Conservation (phyloP, 2,113 vertebrate species). For the Glaucidium brasilianum region DNA sequence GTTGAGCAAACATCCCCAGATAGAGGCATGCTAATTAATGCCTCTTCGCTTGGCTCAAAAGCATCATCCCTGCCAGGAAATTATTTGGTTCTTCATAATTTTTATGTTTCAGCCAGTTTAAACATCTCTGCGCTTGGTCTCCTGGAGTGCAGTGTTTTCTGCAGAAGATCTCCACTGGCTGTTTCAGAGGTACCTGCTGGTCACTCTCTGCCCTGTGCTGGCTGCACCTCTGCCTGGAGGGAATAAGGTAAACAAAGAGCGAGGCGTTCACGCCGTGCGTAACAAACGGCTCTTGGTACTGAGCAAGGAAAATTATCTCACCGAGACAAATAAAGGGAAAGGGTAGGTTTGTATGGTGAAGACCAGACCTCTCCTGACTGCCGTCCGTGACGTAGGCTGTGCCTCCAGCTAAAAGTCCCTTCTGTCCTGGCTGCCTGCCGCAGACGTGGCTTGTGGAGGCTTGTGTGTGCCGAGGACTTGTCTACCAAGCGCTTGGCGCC, state of each 20-base stretch:
- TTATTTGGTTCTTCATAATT: neutral
- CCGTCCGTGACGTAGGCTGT: conserved; percentile 57
- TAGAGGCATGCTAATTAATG: neutral
- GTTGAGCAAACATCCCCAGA: neutral
- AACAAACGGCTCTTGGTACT: conserved; percentile 79
- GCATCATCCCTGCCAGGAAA: neutral
- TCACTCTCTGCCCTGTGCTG: fast-evolving
- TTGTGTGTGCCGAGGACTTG: neutral
- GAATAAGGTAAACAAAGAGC: conserved; percentile 72
- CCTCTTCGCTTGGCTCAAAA: neutral
- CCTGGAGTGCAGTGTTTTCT: fast-evolving
- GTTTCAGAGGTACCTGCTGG: neutral
- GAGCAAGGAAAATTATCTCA: conserved; percentile 70
- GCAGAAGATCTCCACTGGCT: neutral
- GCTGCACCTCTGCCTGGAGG: conserved; percentile 56
- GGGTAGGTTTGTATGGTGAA: conserved; percentile 21
- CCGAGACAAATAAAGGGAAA: conserved; percentile 67
- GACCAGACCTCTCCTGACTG: neutral
- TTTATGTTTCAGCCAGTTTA: neutral
- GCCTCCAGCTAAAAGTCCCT: conserved; percentile 64
- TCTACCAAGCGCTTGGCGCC: fast-evolving
- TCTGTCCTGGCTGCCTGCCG: neutral
- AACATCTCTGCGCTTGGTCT: neutral
- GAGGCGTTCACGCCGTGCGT: conserved; percentile 26
- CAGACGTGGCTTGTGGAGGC: neutral